phyloP scores from a whole-genome alignment of 2,888 invertebrate species.

The Acronicta alni region DNA sequence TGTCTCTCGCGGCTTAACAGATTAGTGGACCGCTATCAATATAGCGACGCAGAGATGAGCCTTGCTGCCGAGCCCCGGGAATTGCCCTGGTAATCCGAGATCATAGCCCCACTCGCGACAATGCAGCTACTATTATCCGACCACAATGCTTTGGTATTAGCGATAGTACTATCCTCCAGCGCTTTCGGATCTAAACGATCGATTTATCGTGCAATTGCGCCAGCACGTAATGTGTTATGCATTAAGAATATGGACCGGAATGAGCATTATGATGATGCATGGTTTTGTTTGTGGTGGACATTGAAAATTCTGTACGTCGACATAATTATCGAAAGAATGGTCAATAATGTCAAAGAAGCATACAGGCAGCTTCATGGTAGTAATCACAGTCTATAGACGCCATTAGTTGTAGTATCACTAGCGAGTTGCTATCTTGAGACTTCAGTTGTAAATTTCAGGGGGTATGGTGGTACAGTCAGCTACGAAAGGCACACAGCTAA shows the following conservation, averaged over 20 bases:
- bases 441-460: no score
- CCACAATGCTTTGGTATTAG: constrained; percentile 51
- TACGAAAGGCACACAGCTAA: no score
- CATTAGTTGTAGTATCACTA: no score
- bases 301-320: no score
- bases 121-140: constrained; percentile 54
- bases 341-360: no score
- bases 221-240: constrained; percentile 9
- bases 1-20: constrained; percentile 56
- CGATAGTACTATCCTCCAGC: constrained; percentile 23
- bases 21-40: constrained; percentile 47
- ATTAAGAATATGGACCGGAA: constrained; percentile 15
- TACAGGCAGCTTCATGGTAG: no score
- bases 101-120: constrained; percentile 52
- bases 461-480: no score
- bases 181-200: constrained; percentile 42
- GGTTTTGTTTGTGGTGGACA: constrained; percentile 8
- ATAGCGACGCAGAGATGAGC: constrained; percentile 33
- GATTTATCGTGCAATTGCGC: constrained; percentile 27
- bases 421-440: no score
- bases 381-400: no score
- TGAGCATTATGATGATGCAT: constrained; percentile 22
- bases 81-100: constrained; percentile 59
- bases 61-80: constrained; percentile 30
- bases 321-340: no score